Evolutionary conservation across 2,113 vertebrate genomes (phyloP).

Genomic region (Carettochelys insculpta): DNA sequence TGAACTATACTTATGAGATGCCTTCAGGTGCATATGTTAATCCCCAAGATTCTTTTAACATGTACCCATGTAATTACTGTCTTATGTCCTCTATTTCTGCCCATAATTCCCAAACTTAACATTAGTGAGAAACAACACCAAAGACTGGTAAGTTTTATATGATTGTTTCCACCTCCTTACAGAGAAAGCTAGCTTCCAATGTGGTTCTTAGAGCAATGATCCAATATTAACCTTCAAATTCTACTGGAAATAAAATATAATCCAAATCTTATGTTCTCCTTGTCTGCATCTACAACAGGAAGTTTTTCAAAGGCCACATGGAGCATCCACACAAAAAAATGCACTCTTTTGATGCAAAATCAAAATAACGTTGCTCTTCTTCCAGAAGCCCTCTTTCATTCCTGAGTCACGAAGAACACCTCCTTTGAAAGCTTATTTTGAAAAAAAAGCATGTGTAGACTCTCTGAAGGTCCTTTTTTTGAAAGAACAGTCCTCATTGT

Average conservation of each 20-base stretch:
- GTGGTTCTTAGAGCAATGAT: not conserved
- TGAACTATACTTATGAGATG: not conserved
- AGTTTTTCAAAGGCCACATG: too few relatives aligned
- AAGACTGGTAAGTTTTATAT: not conserved
- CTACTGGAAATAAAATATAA: not conserved
- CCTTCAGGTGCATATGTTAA: not conserved
- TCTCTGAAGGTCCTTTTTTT: too few relatives aligned
- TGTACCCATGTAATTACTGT: not conserved
- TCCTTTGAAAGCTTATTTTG: too few relatives aligned
- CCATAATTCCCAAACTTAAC: not conserved
- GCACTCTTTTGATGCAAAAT: too few relatives aligned
- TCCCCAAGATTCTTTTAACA: rapidly evolving
- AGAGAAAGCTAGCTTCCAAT: not conserved
- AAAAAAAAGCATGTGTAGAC: too few relatives aligned
- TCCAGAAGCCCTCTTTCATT: too few relatives aligned
- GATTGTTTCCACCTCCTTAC: not conserved
- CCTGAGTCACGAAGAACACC: too few relatives aligned
- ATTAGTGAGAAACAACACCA: not conserved
- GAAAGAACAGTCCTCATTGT: too few relatives aligned
- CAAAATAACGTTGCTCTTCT: too few relatives aligned
- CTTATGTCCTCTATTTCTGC: not conserved
- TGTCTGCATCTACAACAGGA: too few relatives aligned
- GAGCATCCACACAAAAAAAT: too few relatives aligned
- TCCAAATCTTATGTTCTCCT: not conserved
- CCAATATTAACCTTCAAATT: not conserved